Evolutionary conservation across 2,113 vertebrate species (phyloP).

Genomic region (Hippocampus mohnikei): DNA sequence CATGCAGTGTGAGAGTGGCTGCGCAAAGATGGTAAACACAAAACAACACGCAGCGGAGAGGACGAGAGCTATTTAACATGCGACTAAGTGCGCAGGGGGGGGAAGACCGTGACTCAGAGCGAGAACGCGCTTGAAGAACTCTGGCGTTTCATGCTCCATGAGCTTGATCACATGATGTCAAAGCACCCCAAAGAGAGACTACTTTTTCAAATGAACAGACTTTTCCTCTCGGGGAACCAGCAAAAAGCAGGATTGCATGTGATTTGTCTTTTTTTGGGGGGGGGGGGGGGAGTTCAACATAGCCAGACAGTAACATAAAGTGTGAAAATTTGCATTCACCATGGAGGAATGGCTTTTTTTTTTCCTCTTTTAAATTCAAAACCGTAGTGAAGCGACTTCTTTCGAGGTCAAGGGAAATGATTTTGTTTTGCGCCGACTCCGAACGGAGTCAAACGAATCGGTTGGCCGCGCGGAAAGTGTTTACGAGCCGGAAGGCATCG

Average conservation of each 20-base stretch:
- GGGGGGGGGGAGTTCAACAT: constrained; percentile 5
- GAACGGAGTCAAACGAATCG: neutral
- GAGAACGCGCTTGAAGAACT: constrained; percentile 41
- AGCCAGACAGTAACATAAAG: neutral
- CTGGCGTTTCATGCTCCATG: constrained; percentile 62
- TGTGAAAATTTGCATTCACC: neutral
- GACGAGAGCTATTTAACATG: constrained; percentile 29
- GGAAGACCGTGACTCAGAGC: constrained; percentile 63
- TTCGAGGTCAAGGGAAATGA: constrained; percentile 12
- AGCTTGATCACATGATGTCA: constrained; percentile 26
- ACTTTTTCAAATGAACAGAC: neutral
- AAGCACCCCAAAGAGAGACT: neutral
- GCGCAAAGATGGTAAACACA: constrained; percentile 13
- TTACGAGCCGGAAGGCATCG: constrained; percentile 37
- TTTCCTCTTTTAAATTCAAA: constrained; percentile 12
- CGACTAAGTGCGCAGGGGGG: constrained; percentile 44
- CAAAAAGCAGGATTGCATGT: neutral
- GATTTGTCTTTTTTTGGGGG: constrained; percentile 2
- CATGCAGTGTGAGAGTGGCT: constrained; percentile 18
- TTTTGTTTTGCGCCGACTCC: neutral
- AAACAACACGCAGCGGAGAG: constrained; percentile 4
- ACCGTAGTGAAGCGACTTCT: neutral
- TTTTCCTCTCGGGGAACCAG: neutral
- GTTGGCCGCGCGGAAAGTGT: constrained; percentile 11
- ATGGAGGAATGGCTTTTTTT: constrained; percentile 8